Conservation (phyloP, 2,797 vertebrate genomes). For the Somateria mollissima region DNA sequence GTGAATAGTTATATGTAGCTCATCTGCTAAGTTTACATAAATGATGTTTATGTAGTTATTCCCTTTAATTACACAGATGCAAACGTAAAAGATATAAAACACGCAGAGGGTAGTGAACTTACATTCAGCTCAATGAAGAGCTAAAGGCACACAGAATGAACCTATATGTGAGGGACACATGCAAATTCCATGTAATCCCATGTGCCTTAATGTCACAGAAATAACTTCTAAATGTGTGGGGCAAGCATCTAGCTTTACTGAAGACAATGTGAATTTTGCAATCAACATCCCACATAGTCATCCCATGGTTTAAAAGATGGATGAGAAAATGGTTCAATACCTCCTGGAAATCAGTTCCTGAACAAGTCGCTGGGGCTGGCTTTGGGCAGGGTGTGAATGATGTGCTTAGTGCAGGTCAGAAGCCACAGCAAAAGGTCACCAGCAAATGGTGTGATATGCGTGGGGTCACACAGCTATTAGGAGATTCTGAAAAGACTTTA, state of each 20-base stretch:
- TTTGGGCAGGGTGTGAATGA: background rate
- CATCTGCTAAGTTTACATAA: background rate
- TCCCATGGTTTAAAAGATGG: background rate
- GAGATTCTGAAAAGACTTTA: background rate
- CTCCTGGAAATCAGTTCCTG: background rate
- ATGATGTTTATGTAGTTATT: background rate
- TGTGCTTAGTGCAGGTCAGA: background rate
- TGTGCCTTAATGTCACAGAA: background rate
- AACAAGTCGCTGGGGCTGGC: background rate
- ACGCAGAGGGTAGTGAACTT: background rate
- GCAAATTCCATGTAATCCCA: fast-evolving
- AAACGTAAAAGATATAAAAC: background rate
- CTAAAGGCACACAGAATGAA: background rate
- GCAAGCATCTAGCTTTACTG: background rate
- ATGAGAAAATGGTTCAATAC: background rate
- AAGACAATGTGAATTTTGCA: background rate
- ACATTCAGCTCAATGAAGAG: background rate
- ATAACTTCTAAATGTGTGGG: background rate
- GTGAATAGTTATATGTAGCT: background rate
- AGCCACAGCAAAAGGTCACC: background rate
- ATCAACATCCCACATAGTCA: background rate
- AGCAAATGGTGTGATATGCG: too few species aligned
- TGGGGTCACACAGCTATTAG: background rate
- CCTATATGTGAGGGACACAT: background rate
- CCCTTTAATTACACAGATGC: background rate